phyloP scores from a whole-genome alignment of 1,140 invertebrate species.

The Lucilia sericata region DNA sequence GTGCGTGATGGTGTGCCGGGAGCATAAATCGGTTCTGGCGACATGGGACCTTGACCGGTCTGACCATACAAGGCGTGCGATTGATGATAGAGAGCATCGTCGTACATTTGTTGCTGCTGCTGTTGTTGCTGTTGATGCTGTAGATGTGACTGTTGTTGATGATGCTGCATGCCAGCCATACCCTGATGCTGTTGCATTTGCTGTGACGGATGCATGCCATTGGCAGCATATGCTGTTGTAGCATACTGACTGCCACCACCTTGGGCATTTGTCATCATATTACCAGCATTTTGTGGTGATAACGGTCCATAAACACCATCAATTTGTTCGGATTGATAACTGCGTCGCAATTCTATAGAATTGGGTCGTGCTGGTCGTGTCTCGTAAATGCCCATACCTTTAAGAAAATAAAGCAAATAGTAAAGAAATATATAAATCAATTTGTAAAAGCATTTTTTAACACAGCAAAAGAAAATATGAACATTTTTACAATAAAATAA shows the following conservation, averaged over 20 bases:
- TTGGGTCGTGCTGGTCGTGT: conserved; percentile 77
- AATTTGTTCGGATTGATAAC: conserved; percentile 73
- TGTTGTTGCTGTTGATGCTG: not conserved
- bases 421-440: conserved; percentile 8
- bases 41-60: conserved; percentile 63
- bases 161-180: conserved; percentile 43
- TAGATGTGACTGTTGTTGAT: conserved; percentile 54
- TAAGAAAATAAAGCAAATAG: conserved; percentile 17
- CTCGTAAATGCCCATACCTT: conserved; percentile 66
- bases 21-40: conserved; percentile 70
- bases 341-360: conserved; percentile 80
- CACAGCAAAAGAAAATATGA: not conserved
- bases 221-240: conserved; percentile 31
- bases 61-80: conserved; percentile 68
- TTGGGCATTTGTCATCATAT: conserved; percentile 51
- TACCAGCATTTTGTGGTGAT: conserved; percentile 57
- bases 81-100: conserved; percentile 63
- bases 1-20: conserved; percentile 72
- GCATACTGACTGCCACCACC: conserved; percentile 23
- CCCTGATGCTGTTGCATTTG: conserved; percentile 58
- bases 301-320: conserved; percentile 68
- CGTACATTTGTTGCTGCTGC: conserved; percentile 58
- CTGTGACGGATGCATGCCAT: conserved; percentile 43
- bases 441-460: not conserved
- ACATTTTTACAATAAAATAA: not conserved